Base-by-base conservation (phyloP, 2,113 vertebrate species). In the Menura novaehollandiae region DNA sequence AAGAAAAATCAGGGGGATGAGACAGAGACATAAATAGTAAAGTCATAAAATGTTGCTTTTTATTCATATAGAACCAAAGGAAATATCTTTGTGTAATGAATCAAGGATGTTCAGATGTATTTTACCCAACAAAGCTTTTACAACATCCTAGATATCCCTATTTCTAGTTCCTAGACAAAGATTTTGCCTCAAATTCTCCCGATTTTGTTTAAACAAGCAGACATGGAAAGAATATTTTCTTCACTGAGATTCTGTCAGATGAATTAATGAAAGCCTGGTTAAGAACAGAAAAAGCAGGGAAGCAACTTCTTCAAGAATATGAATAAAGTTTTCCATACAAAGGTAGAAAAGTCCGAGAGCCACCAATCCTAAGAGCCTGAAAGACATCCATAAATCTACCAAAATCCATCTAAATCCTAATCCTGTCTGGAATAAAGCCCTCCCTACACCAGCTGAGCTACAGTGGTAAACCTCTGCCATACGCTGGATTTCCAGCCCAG, bases 321-420 rank as follows among this genome's bases (percentile, higher is more conserved):
- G 3, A 76, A 76, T 1, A 8, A 72, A 41, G 24, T 44, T 64
- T 16, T 33, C 67, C 46, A 55, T 9, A 18, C 3, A 49, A 35
- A 75, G 11, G 12, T 3, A 39, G 32, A 15, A 39, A 69, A 79
- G 1, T 1, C 7, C 9, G 7, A 81, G 26, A 81, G 30, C 0
- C 23, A 7, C 33, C 35, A 69, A 58, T 9, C 33, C 72, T n/a
- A 23, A 2, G 20, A 19, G 27, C 30, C 18, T 91, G 15, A 52
- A 51, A 46, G 6, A 5, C 5, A 41, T 1, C n/a, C 15, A 0
- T 32, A 47, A 32, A 23, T 6, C 2, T 10, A 46, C 24, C n/a
- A 32, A 83, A 86, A 72, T 3, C 32, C 63, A 82, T 0, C 0
- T n/a, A 13, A 26, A 47, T 22, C 53, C 44, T 37, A 33, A 74